These are phyloP conservation scores for Erebia palarica DNA, from an alignment of 2,888 invertebrate species.

Conservation along the genomic window DNA sequence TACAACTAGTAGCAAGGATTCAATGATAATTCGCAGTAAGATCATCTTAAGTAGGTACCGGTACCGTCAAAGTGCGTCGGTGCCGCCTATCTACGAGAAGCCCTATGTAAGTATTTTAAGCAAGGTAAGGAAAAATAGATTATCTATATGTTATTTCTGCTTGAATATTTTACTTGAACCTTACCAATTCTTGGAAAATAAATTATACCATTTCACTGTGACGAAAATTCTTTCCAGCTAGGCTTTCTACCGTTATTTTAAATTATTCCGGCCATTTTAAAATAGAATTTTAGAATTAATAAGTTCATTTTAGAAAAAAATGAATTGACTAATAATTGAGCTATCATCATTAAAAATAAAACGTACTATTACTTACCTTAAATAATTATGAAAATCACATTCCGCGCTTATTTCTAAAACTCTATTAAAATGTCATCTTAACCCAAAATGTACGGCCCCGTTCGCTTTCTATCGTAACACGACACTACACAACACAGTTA, in stretches of 20 bases:
- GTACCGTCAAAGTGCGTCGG: background rate
- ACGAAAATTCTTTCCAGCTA: conserved; percentile 27
- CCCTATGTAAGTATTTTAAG: background rate
- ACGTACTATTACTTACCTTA: background rate
- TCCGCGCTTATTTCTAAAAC: background rate
- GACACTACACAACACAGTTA: background rate
- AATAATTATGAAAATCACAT: background rate
- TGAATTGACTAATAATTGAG: conserved; percentile 10
- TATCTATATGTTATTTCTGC: background rate
- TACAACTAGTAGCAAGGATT: background rate
- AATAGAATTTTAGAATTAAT: conserved; percentile 64
- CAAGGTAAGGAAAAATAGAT: background rate
- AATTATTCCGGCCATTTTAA: conserved; percentile 80
- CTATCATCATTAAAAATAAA: background rate
- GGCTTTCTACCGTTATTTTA: conserved; percentile 57
- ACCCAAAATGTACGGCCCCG: background rate
- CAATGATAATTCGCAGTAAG: background rate
- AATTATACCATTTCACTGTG: conserved; percentile 1
- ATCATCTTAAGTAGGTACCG: background rate
- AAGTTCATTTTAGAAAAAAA: conserved; percentile 9
- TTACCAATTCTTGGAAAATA: conserved; percentile 9
- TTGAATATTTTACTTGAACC: conserved; percentile 6
- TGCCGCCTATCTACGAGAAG: background rate
- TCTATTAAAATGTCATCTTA: background rate
- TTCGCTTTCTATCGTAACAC: background rate